Evolutionary conservation across 2,888 invertebrate species (phyloP).

Genomic region (Brenthis hecate): DNA sequence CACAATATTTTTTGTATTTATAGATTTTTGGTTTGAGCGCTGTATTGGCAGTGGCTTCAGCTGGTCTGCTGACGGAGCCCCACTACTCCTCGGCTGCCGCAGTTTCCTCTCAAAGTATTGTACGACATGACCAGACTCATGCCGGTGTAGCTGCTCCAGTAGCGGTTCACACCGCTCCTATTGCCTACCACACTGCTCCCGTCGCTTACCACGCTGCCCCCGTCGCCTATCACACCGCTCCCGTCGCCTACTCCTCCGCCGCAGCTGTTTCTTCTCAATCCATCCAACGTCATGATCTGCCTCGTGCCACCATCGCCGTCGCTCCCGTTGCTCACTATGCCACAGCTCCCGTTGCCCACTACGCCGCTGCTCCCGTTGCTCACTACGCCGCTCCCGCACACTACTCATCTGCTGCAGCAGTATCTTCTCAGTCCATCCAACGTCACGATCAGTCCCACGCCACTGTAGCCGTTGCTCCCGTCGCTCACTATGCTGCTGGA

Average conservation of each 20-base stretch:
- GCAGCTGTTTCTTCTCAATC: no score
- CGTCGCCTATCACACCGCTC: conserved; percentile 41
- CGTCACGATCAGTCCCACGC: conserved; percentile 55
- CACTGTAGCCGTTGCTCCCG: conserved; percentile 49
- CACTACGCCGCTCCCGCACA: conserved; percentile 46
- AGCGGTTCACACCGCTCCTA: conserved; percentile 49
- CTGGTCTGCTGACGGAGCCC: conserved; percentile 55
- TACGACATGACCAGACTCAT: conserved; percentile 57
- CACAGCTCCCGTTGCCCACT: conserved; percentile 40
- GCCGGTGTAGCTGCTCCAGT: conserved; percentile 27
- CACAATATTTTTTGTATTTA: conserved; percentile 31
- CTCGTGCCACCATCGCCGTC: no score
- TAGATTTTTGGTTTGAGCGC: conserved; percentile 66
- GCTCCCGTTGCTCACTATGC: no score
- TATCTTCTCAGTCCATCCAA: conserved; percentile 71
- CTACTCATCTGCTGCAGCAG: conserved; percentile 45
- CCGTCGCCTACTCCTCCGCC: conserved; percentile 22
- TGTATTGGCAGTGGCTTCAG: conserved; percentile 65
- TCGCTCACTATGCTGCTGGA: conserved; percentile 48
- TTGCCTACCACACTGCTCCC: conserved; percentile 50
- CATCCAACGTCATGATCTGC: no score
- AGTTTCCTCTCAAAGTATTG: conserved; percentile 62
- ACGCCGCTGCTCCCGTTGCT: conserved; percentile 45
- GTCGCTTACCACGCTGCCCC: conserved; percentile 47
- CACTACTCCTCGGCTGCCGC: conserved; percentile 57